Evolutionary conservation across 1,140 invertebrate genomes (phyloP).

Genomic region (Eciton burchellii): DNA sequence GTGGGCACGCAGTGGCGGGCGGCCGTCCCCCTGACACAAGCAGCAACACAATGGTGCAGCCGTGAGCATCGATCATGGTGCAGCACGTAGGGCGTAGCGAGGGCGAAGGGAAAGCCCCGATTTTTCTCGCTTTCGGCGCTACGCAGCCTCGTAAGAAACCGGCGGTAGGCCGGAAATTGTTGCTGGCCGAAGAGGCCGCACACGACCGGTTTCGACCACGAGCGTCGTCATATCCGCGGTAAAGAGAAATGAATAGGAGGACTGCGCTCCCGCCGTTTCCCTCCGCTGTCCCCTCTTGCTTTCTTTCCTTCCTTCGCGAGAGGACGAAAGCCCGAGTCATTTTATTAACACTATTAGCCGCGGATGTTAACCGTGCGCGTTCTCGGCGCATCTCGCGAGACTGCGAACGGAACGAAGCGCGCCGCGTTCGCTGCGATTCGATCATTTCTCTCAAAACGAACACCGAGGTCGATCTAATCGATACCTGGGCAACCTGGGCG

Average conservation of each 20-base stretch:
- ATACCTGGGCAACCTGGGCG: too few species aligned
- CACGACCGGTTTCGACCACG: conserved; percentile 34
- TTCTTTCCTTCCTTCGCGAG: conserved; percentile 10
- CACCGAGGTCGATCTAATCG: too few species aligned
- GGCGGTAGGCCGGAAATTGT: conserved; percentile 60
- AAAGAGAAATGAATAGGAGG: conserved; percentile 49
- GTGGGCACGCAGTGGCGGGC: background rate
- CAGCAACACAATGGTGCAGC: conserved; percentile 69
- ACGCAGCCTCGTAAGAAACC: background rate
- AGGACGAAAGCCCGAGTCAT: conserved; percentile 40
- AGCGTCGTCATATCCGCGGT: conserved; percentile 36
- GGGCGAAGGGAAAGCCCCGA: conserved; percentile 62
- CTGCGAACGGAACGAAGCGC: conserved; percentile 33
- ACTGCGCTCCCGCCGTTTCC: too few species aligned
- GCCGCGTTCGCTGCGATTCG: background rate
- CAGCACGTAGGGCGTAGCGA: conserved; percentile 65
- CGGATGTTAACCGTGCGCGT: conserved; percentile 21
- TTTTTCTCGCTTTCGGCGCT: conserved; percentile 68
- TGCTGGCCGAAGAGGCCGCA: conserved; percentile 62
- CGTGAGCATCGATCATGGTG: conserved; percentile 72
- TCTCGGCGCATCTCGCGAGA: conserved; percentile 12
- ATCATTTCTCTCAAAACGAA: background rate
- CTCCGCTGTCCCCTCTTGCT: too few species aligned
- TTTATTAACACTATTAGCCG: conserved; percentile 59
- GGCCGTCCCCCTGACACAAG: conserved; percentile 49